Evolutionary conservation across 2,797 vertebrate genomes (phyloP), one percentile per base, ranked within the genome.

Genomic region (Notolepis coatsorum): DNA sequence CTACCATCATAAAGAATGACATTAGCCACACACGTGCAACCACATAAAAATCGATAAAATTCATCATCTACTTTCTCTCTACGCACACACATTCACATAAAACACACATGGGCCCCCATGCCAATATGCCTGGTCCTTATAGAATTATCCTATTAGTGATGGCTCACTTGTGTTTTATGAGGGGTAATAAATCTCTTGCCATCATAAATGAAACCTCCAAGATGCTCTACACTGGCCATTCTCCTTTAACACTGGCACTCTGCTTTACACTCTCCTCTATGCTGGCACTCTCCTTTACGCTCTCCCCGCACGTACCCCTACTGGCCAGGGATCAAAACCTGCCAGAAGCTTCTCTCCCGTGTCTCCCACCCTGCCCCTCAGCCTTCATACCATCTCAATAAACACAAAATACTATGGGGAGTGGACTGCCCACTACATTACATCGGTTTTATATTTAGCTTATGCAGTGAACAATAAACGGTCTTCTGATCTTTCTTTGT

Each of bases 171-270:
- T 55, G 7, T 65, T 66, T 81, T 70, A 80, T 43, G 61, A 61
- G 35, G 20, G 17, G 33, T 60, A 39, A 57, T 79, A 80, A 76
- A 77, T 81, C 30, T 59, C 56, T 82, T 75, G 57, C 73, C 17
- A 23, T 61, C 74, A 57, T 80, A 80, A 80, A 87, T 60, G 51
- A 65, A 64, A 61, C 62, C 68, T 68, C 55, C 27, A 13, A 3
- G 43, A n/a, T 12, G 10, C 25, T 61, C 46, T 50, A 35, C 31
- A 27, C n/a, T 3, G 42, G 42, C 21, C 27, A 55, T 48, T 18
- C 30, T 46, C 56, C 42, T 45, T 57, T 33, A 46, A 57, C 69
- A 70, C 33, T 10, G 10, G 7, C 43, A 9, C 48, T 24, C 46
- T 30, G 46, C 43, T n/a, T n/a, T n/a, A n/a, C n/a, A n/a, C n/a